Evolutionary conservation across 2,113 vertebrate species (phyloP), one percentile per base, ranked within the genome.

Genomic region (Hyperopisus bebe): DNA sequence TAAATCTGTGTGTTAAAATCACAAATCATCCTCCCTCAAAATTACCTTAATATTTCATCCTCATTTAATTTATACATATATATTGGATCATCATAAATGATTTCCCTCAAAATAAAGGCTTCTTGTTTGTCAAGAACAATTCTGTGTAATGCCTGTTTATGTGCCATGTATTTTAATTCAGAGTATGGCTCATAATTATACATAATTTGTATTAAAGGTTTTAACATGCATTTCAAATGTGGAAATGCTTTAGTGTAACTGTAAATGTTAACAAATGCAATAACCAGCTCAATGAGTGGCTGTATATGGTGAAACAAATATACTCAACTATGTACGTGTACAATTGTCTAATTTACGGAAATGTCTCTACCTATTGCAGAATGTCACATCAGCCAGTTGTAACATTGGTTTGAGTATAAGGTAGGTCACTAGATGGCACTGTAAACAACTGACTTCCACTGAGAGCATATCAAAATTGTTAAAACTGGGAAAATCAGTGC

Each of bases 81-180:
- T 92, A 7, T 87, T 93, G 92, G 93, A 94, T 95, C 62, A 93
- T 91, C 92, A 93, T 94, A 91, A 95, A 95, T 92, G 91, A 95
- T 94, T 93, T 94, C 92, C 95, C 93, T 92, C 93, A 94, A 93
- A 95, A 95, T 95, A 95, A 96, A 96, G 90, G 94, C 94, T 96
- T 95, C 94, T 94, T 95, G 95, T 95, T 95, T 95, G 94, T 96
- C 94, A 95, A 93, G 90, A 90, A 88, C 89, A 6, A n/a, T 90
- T 89, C 88, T 90, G 84, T 90, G 85, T 88, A 88, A 88, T 50
- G 47, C 46, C 86, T 55, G 70, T 48, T 90, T 88, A 58, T 84
- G 70, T 90, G 89, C 51, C 90, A 89, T 89, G 66, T 85, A 83
- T 82, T 77, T 51, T 77, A 27, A 17, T n/a, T 70, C 48, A 82